phyloP scores from a whole-genome alignment of 2,888 invertebrate genomes.

The Rugalucina vietnamica region DNA sequence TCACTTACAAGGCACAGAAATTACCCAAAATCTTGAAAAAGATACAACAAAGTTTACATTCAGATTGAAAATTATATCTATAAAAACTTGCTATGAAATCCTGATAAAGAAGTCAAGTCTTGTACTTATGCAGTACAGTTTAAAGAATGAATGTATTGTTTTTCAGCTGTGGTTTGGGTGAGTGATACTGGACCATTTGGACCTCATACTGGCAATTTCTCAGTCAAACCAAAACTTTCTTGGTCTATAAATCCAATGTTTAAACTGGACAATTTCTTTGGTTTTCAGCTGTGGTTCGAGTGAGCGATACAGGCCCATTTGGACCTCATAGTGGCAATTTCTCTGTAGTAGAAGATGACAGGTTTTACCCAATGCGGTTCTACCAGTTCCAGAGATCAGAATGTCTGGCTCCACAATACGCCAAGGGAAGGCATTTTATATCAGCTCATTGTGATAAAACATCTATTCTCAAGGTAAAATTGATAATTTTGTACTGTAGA shows the following conservation, averaged over 20 bases:
- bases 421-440: conserved; percentile 86
- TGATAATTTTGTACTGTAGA: neutral
- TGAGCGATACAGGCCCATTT: conserved; percentile 4
- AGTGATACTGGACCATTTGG: conserved; percentile 5
- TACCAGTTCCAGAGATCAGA: conserved; percentile 76
- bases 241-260: too few relatives aligned
- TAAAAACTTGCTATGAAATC: too few relatives aligned
- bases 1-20: too few relatives aligned
- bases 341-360: conserved; percentile 43
- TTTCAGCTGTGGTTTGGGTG: neutral
- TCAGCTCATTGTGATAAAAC: conserved; percentile 87
- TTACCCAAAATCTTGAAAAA: too few relatives aligned
- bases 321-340: conserved; percentile 6
- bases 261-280: too few relatives aligned
- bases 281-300: neutral
- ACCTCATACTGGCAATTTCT: conserved; percentile 5
- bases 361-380: conserved; percentile 70
- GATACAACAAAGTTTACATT: too few relatives aligned
- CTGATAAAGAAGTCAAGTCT: too few relatives aligned
- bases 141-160: too few relatives aligned
- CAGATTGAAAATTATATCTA: too few relatives aligned
- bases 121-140: too few relatives aligned
- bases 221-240: too few relatives aligned
- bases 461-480: conserved; percentile 74
- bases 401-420: conserved; percentile 86